Percentiles rank a stretch among this genome's conserved stretches.
Conservation (phyloP, 92 coral and sea anemone species). For the Bergia sp. region DNA sequence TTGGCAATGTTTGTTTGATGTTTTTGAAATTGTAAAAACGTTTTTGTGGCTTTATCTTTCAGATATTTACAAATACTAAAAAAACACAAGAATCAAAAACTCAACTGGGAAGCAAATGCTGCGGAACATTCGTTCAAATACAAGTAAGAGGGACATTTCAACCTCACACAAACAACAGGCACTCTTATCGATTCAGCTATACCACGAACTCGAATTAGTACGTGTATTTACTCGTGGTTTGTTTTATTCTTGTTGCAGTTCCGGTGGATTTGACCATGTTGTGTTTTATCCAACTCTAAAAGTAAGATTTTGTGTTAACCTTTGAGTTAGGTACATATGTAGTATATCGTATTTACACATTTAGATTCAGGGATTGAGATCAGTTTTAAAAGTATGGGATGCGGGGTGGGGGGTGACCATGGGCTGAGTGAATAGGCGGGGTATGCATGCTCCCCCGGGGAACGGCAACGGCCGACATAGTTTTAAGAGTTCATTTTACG, state of each 20-base stretch:
- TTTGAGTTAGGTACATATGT: too few species aligned
- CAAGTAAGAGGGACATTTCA: conserved; percentile 55
- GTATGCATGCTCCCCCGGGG: too few species aligned
- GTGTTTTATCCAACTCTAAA: conserved; percentile 88
- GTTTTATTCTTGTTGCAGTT: conserved; percentile 49
- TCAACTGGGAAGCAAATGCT: conserved; percentile 81
- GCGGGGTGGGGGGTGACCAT: too few species aligned
- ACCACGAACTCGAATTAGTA: background rate
- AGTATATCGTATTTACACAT: too few species aligned
- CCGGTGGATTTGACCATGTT: conserved; percentile 85
- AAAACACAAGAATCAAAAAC: conserved; percentile 90
- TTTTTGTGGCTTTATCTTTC: background rate
- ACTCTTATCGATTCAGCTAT: background rate
- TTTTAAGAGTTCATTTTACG: too few species aligned
- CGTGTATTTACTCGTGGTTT: background rate
- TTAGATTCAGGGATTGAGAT: too few species aligned
- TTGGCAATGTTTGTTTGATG: too few species aligned
- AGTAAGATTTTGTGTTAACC: conserved; percentile 53
- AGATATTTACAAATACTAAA: conserved; percentile 85
- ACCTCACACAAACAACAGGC: too few species aligned
- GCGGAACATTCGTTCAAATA: conserved; percentile 89
- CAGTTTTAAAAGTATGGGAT: too few species aligned
- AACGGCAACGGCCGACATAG: too few species aligned
- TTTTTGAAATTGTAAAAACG: background rate
- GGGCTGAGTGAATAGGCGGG: too few species aligned